Evolutionary conservation across 2,113 vertebrate species (phyloP).

Genomic region (Poicephalus meyeri): DNA sequence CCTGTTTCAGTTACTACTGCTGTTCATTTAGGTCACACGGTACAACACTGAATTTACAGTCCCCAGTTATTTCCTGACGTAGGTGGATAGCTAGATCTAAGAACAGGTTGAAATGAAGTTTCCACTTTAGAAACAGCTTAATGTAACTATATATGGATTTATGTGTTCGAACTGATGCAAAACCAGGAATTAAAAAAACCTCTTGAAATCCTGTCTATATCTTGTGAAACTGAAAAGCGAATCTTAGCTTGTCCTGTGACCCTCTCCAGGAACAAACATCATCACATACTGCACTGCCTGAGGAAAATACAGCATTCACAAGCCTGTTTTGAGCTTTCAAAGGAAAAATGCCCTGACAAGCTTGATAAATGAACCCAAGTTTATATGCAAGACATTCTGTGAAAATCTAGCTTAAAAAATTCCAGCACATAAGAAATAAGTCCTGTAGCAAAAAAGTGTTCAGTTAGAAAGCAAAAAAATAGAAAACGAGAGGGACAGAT

Average conservation of each 20-base stretch:
- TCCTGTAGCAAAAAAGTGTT: not conserved
- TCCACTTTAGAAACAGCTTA: not conserved
- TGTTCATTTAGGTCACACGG: not conserved
- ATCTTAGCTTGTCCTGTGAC: not conserved
- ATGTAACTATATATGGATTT: not conserved
- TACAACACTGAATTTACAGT: not conserved
- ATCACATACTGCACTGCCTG: not conserved
- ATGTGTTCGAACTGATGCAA: not conserved
- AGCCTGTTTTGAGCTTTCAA: conserved; percentile 12
- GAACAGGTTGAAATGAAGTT: not conserved
- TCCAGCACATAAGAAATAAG: not conserved
- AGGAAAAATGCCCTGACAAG: conserved; percentile 14
- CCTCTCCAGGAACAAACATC: not conserved
- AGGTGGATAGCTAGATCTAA: not conserved
- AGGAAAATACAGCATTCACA: not conserved
- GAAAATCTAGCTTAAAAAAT: not conserved
- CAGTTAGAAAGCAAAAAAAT: not conserved
- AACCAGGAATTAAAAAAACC: not conserved
- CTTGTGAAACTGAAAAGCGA: not conserved
- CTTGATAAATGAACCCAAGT: not conserved
- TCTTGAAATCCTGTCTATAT: not conserved
- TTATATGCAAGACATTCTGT: not conserved
- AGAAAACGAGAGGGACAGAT: not conserved
- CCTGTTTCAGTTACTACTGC: not conserved
- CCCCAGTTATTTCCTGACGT: not conserved